Evolutionary conservation across 2,888 invertebrate genomes (phyloP).

Genomic region (Sarcophaga variegata): DNA sequence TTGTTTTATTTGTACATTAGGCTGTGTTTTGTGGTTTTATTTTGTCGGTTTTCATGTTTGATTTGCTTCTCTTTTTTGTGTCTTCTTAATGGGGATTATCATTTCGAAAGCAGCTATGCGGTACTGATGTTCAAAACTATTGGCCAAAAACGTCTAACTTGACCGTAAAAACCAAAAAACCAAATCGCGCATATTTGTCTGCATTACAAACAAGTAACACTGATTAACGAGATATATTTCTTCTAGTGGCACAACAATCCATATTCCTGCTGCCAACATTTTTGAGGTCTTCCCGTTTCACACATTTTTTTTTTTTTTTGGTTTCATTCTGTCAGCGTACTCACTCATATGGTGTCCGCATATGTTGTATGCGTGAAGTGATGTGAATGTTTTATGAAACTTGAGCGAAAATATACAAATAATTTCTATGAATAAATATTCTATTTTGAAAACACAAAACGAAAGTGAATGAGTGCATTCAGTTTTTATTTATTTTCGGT

Average conservation of each 20-base stretch:
- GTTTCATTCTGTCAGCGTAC: background rate
- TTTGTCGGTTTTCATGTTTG: constrained; percentile 21
- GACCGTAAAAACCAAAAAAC: constrained; percentile 61
- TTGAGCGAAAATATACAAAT: constrained; percentile 26
- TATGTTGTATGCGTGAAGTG: background rate
- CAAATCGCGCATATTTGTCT: constrained; percentile 33
- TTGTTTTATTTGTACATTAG: constrained; percentile 39
- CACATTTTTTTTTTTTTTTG: constrained; percentile 17
- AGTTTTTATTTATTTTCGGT: background rate
- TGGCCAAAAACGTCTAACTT: constrained; percentile 60
- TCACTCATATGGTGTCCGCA: background rate
- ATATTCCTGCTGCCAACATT: constrained; percentile 43
- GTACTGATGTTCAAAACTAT: constrained; percentile 31
- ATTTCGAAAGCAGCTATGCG: background rate
- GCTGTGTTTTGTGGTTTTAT: constrained; percentile 48
- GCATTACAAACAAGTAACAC: background rate
- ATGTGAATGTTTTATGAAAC: background rate
- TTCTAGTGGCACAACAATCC: background rate
- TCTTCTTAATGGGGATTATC: background rate
- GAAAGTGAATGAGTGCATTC: background rate
- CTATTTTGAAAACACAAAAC: constrained; percentile 43
- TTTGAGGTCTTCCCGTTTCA: constrained; percentile 49
- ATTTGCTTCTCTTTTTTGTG: background rate
- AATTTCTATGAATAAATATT: constrained; percentile 62
- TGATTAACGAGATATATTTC: background rate